Evolutionary conservation across 1,140 invertebrate genomes (phyloP), one percentile per base, ranked within the genome.

Genomic region (Phenacoccus solenopsis): DNA sequence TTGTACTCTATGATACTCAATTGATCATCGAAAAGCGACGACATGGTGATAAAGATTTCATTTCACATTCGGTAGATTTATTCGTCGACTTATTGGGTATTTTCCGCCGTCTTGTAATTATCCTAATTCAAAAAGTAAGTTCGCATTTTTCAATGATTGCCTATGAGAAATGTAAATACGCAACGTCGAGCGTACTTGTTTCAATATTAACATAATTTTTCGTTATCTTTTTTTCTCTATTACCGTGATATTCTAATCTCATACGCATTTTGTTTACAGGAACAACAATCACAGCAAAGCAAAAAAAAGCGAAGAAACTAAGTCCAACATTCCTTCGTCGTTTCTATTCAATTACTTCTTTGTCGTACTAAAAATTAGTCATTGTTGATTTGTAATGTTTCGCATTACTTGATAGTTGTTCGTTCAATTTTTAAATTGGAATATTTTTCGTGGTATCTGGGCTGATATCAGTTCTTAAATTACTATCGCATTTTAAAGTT

Each of bases 1-100:
- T 98, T 79, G 87, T 98, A 24, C 82, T 98, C 28, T 98, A 92
- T 76, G 96, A 98, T 77, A 98, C 96, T 10, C 95, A 98, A 80
- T 80, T 94, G 68, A 98, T 98, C 73, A 89, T 97, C 73, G 94
- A 97, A 78, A 98, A 97, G 78, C 85, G 88, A 73, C 85, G 91
- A 69, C 84, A 85, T 76, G 95, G 95, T 64, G 95, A 88, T 80
- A 91, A 88, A 76, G 96, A 98, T 80, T 97, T 93, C 77, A 88
- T 98, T 68, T 85, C 86, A 78, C 93, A 97, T 79, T 88, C 91
- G 10, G 80, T 96, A 70, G 89, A 94, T 77, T 81, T 98, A 21
- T 97, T 98, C 81, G 86, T 96, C 76, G 94, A 98, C 77, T 91
- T 97, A 74, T 84, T 96, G 77, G 86, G 89, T 74, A 86, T 98